Percentiles rank a stretch among this genome's conserved stretches.
These are phyloP conservation scores for Atherix ibis DNA, from an alignment of 2,888 invertebrate genomes.

Conservation along the genomic window DNA sequence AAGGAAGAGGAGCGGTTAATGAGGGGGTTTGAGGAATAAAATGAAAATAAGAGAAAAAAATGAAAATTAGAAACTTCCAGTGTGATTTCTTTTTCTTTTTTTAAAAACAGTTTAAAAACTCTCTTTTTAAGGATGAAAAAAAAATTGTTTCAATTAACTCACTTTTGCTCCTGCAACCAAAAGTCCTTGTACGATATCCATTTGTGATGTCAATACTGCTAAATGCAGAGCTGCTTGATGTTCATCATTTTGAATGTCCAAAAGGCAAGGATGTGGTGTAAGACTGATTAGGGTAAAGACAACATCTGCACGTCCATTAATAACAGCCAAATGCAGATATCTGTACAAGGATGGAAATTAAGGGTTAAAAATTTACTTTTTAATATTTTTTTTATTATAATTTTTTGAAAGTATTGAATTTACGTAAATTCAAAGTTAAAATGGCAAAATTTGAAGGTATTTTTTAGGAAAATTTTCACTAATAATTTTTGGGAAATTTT, in stretches of 20 bases:
- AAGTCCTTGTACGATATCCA: slow-evolving; percentile 56
- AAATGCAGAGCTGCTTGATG: slow-evolving; percentile 74
- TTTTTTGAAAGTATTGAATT: no score
- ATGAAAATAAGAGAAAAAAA: slow-evolving; percentile 4
- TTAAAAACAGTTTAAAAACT: no score
- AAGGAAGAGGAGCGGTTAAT: slow-evolving; percentile 11
- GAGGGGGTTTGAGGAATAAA: slow-evolving; percentile 1
- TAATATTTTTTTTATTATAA: no score
- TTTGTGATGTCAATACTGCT: slow-evolving; percentile 63
- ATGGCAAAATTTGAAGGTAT: not conserved
- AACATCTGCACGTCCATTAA: slow-evolving; percentile 56
- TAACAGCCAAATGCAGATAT: slow-evolving; percentile 71
- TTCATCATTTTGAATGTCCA: slow-evolving; percentile 67
- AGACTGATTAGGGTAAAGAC: slow-evolving; percentile 58
- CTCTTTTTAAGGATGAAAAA: no score
- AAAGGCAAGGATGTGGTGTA: slow-evolving; percentile 57
- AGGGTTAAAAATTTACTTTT: slow-evolving; percentile 7
- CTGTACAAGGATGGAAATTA: no score
- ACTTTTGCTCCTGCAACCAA: slow-evolving; percentile 61
- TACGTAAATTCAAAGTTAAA: no score
- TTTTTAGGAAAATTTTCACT: no score
- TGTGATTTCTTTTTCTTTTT: no score
- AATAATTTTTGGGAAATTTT: no score
- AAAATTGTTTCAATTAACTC: slow-evolving; percentile 12
- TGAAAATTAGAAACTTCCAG: no score